Evolutionary conservation across 2,888 invertebrate species (phyloP), one percentile per base, ranked within the genome.

Genomic region (Mythimna lalbum): DNA sequence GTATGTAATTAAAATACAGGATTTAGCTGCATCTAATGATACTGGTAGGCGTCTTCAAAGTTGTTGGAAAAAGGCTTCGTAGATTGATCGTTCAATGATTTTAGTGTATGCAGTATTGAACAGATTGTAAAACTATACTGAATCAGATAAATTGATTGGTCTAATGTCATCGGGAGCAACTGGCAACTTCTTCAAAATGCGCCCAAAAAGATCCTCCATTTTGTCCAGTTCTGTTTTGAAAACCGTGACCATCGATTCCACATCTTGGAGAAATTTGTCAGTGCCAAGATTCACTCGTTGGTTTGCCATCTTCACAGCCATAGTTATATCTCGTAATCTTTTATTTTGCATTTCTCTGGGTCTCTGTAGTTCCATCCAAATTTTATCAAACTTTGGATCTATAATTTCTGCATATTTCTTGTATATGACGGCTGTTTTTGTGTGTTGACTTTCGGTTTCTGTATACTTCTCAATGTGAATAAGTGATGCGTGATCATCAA

Each of bases 251-350:
- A 90, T 81, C 31, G 76, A 78, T 76, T 88, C 88, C 4, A 92
- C 80, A 47, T 88, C 86, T 21, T 77, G 66, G 21, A 91, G 64
- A 61, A 92, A 90, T 76, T 89, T 88, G 19, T 90, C 87, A n/a
- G 87, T 87, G 2, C 65, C 78, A 49, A 64, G 57, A 60, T 81
- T 84, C 72, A 90, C 89, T 69, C 86, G 73, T 0, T 71, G 21
- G 7, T 71, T 75, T 2, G 77, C 73, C n/a, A 21, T 39, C 17
- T 33, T 61, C 4, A 84, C 36, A 17, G 69, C 67, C 6, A 36
- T 27, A 1, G 55, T 33, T 0, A 86, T 64, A 10, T 57, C 43
- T 12, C 21, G 23, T 7, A 86, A 27, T 23, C 50, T 65, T 1
- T 4, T 43, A 33, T 52, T 53, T 19, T 47, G 69, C 4, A 19